These are phyloP conservation scores for Melanotaenia nigrans DNA, from an alignment of 2,797 vertebrate genomes.

Conservation along the genomic window DNA sequence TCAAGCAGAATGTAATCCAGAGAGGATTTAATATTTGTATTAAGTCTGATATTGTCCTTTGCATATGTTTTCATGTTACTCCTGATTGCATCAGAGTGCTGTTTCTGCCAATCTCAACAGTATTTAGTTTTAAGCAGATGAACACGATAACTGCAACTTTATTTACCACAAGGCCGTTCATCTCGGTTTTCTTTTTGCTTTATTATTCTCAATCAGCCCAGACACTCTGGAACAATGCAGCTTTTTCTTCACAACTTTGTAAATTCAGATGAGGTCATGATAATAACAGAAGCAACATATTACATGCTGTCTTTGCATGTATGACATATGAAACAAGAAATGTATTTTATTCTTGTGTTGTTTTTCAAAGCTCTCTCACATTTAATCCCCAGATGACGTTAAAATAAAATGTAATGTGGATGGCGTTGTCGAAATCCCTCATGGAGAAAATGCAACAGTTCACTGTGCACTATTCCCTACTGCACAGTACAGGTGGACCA, in stretches of 20 bases:
- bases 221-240: neutral
- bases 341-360: neutral
- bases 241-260: neutral
- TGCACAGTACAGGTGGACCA: conserved; percentile 70
- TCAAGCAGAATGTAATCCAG: neutral
- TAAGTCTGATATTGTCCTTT: conserved; percentile 17
- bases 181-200: neutral
- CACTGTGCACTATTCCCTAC: conserved; percentile 33
- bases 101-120: conserved; percentile 25
- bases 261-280: conserved; percentile 3
- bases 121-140: conserved; percentile 42
- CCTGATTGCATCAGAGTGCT: conserved; percentile 46
- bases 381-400: conserved; percentile 55
- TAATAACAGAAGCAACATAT: neutral
- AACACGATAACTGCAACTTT: conserved; percentile 18
- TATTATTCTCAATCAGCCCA: neutral
- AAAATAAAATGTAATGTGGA: conserved; percentile 56
- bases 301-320: neutral
- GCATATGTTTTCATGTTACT: conserved; percentile 36
- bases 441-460: conserved; percentile 67
- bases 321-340: neutral
- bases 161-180: neutral
- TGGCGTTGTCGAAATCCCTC: conserved; percentile 26
- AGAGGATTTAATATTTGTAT: conserved; percentile 5
- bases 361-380: neutral